Evolutionary conservation across 2,888 invertebrate genomes (phyloP).

Genomic region (Acronicta leporina): DNA sequence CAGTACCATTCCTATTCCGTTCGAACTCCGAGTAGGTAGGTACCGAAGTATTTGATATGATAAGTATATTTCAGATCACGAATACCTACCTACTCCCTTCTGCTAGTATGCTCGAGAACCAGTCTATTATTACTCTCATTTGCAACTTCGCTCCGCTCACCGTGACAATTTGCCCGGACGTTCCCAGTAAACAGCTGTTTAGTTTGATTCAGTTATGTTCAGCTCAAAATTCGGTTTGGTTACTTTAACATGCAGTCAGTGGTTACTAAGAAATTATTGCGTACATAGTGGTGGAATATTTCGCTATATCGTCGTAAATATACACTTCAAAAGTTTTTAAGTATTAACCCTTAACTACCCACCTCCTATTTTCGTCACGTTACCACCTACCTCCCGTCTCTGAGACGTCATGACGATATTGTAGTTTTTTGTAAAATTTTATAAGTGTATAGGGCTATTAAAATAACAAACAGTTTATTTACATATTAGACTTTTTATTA

Average conservation of each 20-base stretch:
- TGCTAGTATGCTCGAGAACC: neutral
- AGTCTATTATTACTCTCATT: conserved; percentile 13
- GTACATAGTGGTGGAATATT: too few relatives aligned
- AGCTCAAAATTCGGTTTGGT: conserved; percentile 12
- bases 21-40: too few relatives aligned
- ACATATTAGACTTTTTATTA: too few relatives aligned
- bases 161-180: conserved; percentile 10
- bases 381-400: too few relatives aligned
- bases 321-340: too few relatives aligned
- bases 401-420: too few relatives aligned
- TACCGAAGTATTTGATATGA: neutral
- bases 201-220: conserved; percentile 21
- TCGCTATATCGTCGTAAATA: too few relatives aligned
- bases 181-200: conserved; percentile 23
- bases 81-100: conserved; percentile 9
- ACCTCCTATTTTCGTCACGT: too few relatives aligned
- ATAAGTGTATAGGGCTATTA: too few relatives aligned
- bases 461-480: too few relatives aligned
- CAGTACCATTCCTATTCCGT: conserved; percentile 12
- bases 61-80: conserved; percentile 4
- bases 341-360: too few relatives aligned
- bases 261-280: neutral
- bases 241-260: conserved; percentile 11
- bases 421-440: too few relatives aligned
- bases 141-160: conserved; percentile 14